Evolutionary conservation across 2,888 invertebrate species (phyloP).

Genomic region (Ferrisia virgata): DNA sequence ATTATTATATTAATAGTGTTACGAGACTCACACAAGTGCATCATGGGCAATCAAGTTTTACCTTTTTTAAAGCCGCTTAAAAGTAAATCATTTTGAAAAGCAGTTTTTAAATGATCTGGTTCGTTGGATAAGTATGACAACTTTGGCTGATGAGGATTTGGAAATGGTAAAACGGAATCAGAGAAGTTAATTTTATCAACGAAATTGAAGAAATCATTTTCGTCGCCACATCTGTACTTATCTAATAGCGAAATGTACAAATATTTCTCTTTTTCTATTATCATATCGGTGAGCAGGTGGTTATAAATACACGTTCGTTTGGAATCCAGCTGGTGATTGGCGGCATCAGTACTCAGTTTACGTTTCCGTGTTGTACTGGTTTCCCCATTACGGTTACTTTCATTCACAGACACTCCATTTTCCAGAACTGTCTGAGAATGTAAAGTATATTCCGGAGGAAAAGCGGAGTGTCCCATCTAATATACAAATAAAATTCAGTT

Average conservation of each 20-base stretch:
- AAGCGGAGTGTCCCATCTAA: conserved; percentile 38
- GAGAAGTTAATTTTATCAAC: conserved; percentile 25
- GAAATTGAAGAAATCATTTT: conserved; percentile 29
- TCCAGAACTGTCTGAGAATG: conserved; percentile 42
- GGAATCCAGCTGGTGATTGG: conserved; percentile 27
- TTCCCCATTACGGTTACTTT: conserved; percentile 1
- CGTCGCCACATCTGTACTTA: conserved; percentile 25
- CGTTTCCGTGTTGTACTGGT: conserved; percentile 35
- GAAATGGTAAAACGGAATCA: conserved; percentile 36
- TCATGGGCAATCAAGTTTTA: neutral
- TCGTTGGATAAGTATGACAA: neutral
- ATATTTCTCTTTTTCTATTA: conserved; percentile 40
- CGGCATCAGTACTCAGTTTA: conserved; percentile 34
- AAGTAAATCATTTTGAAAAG: conserved; percentile 25
- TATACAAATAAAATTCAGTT: neutral
- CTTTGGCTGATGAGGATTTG: conserved; percentile 35
- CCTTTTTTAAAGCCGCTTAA: conserved; percentile 12
- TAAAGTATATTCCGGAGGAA: conserved; percentile 38
- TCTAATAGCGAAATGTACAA: conserved; percentile 28
- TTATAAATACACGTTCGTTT: conserved; percentile 33
- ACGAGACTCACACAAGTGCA: neutral
- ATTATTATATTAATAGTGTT: neutral
- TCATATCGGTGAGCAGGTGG: conserved; percentile 35
- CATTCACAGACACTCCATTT: conserved; percentile 34
- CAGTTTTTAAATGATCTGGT: conserved; percentile 27